phyloP scores from a whole-genome alignment of 2,888 invertebrate species.

The Pachymerium ferrugineum region DNA sequence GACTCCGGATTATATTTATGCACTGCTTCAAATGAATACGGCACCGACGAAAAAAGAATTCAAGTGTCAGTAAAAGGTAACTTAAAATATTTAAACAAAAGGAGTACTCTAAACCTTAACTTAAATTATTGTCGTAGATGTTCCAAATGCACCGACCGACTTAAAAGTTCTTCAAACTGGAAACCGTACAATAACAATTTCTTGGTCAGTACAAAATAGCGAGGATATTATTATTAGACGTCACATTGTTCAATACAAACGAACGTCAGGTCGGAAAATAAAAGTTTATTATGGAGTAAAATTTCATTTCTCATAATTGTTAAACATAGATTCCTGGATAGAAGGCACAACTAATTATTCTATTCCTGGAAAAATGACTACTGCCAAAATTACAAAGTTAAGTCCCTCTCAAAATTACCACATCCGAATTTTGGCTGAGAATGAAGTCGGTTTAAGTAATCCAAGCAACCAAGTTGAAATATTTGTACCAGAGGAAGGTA shows the following conservation, averaged over 20 bases:
- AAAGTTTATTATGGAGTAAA: no score
- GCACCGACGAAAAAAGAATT: neutral
- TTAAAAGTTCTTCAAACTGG: neutral
- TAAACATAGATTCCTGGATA: neutral
- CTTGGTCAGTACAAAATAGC: neutral
- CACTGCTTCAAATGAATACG: neutral
- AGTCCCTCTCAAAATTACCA: neutral
- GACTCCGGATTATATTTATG: neutral
- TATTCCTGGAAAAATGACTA: neutral
- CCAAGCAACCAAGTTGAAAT: neutral
- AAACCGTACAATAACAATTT: neutral
- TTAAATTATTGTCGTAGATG: neutral
- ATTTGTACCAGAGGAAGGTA: constrained; percentile 11
- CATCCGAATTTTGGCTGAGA: neutral
- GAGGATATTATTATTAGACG: neutral
- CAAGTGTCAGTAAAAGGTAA: neutral
- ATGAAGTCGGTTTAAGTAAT: constrained; percentile 16
- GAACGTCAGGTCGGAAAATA: neutral
- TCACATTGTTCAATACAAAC: constrained; percentile 10
- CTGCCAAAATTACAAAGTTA: neutral
- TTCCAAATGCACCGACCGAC: neutral
- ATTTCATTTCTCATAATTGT: no score
- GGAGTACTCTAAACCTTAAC: no score
- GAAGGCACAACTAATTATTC: neutral
- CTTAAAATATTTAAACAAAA: neutral